These are phyloP conservation scores for Bembecia ichneumoniformis DNA, from an alignment of 2,888 invertebrate species.

Conservation along the genomic window DNA sequence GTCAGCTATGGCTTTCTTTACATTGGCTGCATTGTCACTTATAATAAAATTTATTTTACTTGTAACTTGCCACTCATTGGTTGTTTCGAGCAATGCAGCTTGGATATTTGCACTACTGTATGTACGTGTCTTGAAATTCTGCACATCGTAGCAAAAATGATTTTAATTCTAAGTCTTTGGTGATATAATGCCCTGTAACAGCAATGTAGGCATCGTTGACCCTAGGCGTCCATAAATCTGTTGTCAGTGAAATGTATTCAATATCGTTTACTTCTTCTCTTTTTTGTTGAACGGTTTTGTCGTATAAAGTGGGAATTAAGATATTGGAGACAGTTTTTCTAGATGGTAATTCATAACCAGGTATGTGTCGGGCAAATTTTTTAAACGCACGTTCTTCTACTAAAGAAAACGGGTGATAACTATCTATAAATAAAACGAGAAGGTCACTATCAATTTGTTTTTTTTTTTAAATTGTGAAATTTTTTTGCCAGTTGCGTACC, in stretches of 20 bases:
- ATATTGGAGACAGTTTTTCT: conserved; percentile 9
- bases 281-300: conserved; percentile 5
- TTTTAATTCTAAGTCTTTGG: conserved; percentile 2
- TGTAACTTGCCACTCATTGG: conserved; percentile 7
- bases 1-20: conserved; percentile 6
- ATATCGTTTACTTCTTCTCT: conserved; percentile 8
- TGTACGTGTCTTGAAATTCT: conserved; percentile 2
- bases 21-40: conserved; percentile 12
- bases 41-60: conserved; percentile 13
- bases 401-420: not conserved
- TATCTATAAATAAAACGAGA: not conserved
- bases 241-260: conserved; percentile 9
- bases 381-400: not conserved
- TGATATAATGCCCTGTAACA: conserved; percentile 3
- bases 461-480: not conserved
- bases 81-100: conserved; percentile 1
- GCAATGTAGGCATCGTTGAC: conserved; percentile 6
- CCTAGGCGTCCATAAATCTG: conserved; percentile 14
- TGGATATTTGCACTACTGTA: conserved; percentile 5
- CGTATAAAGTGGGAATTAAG: conserved; percentile 6
- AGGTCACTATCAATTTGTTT: not conserved
- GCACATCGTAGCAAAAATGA: conserved; percentile 1
- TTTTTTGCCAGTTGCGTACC: not conserved
- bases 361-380: conserved; percentile 6
- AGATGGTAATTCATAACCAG: conserved; percentile 7